phyloP scores from a whole-genome alignment of 2,888 invertebrate genomes.

The Tetragnatha montana region DNA sequence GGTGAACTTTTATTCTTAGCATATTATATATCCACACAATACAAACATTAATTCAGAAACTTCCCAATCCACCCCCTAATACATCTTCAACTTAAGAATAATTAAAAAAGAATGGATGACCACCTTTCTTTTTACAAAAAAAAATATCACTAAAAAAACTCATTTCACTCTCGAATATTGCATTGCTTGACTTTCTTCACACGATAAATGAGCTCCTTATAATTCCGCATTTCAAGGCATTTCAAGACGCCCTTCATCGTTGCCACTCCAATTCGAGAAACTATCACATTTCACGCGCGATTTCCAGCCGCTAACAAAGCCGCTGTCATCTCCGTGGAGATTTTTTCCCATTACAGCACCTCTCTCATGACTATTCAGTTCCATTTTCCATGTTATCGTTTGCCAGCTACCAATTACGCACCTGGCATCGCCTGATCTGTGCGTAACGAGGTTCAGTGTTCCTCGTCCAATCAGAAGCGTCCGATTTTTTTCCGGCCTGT shows the following conservation, averaged over 20 bases:
- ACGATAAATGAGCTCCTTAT: neutral
- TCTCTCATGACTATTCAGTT: conserved; percentile 14
- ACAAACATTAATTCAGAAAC: too few relatives aligned
- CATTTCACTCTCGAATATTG: neutral
- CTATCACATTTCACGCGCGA: conserved; percentile 1
- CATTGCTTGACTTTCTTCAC: neutral
- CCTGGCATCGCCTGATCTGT: conserved; percentile 24
- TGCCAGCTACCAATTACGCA: neutral
- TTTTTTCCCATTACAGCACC: neutral
- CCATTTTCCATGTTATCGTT: conserved; percentile 10
- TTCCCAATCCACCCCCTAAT: too few relatives aligned
- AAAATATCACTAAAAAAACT: neutral
- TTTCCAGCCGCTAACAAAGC: conserved; percentile 1
- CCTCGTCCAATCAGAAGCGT: conserved; percentile 32
- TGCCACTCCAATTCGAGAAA: neutral
- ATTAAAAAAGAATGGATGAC: too few relatives aligned
- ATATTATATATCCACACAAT: too few relatives aligned
- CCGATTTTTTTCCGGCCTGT: conserved; percentile 38
- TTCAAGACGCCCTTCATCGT: neutral
- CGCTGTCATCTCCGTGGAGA: neutral
- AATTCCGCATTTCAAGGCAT: neutral
- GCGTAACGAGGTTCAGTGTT: conserved; percentile 12
- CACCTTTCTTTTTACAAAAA: too few relatives aligned
- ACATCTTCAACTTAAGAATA: too few relatives aligned
- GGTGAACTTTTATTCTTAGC: too few relatives aligned